Evolutionary conservation across 2,888 invertebrate species (phyloP).

Genomic region (Cataglyphis cursor): DNA sequence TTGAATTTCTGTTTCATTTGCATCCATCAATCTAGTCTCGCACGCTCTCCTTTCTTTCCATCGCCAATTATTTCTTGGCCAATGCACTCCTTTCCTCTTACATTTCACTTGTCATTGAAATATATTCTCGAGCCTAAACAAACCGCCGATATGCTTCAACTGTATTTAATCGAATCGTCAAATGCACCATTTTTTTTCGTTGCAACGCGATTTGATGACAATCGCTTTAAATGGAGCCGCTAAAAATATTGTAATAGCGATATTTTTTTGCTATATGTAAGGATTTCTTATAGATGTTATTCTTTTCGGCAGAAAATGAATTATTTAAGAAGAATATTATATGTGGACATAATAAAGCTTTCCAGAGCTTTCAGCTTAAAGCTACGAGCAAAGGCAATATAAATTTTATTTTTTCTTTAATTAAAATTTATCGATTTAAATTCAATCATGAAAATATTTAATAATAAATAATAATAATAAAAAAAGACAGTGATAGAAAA

Average conservation of each 20-base stretch:
- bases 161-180: conserved; percentile 20
- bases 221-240: not conserved
- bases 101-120: conserved; percentile 32
- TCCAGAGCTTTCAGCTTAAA: not conserved
- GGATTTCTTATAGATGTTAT: not conserved
- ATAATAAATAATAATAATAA: not conserved
- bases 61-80: conserved; percentile 33
- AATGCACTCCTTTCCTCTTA: not conserved
- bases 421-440: not conserved
- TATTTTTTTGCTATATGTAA: not conserved
- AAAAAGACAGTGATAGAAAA: not conserved
- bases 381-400: not conserved
- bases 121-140: conserved; percentile 26
- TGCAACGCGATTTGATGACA: not conserved
- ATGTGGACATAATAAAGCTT: not conserved
- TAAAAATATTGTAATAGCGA: not conserved
- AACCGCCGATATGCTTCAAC: not conserved
- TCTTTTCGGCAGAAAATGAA: not conserved
- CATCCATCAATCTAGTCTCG: conserved; percentile 32
- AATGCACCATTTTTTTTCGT: not conserved
- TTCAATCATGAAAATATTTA: not conserved
- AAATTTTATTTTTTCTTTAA: not conserved
- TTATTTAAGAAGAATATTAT: not conserved
- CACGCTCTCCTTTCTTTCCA: conserved; percentile 13
- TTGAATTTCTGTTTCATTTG: conserved; percentile 74